These are phyloP conservation scores for Gymnoscopelus microlampas DNA, from an alignment of 2,797 vertebrate species.

Conservation along the genomic window DNA sequence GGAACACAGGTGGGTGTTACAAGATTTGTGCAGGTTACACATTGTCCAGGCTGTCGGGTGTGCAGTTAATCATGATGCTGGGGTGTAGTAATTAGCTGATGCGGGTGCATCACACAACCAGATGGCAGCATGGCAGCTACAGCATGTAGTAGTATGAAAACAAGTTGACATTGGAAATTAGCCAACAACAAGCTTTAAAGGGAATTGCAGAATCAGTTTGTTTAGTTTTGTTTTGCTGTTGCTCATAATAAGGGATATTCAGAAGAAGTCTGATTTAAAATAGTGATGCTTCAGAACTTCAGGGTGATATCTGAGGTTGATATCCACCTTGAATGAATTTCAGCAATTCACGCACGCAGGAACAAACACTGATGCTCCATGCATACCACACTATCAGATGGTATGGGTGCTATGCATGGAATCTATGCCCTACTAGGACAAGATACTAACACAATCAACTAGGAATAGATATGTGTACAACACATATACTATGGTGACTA, in stretches of 20 bases:
- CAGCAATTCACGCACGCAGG: slow-evolving; percentile 2
- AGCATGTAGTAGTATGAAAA: slow-evolving; percentile 36
- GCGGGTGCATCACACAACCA: slow-evolving; percentile 46
- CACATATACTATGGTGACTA: slow-evolving; percentile 5
- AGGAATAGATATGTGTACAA: background rate
- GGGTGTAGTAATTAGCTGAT: slow-evolving; percentile 59
- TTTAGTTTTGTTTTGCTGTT: slow-evolving; percentile 4
- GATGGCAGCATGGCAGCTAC: slow-evolving; percentile 44
- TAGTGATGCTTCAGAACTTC: background rate
- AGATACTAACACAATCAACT: background rate
- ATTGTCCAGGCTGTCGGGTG: slow-evolving; percentile 49
- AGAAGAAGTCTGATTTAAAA: background rate
- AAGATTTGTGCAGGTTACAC: slow-evolving; percentile 35
- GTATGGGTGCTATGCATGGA: slow-evolving; percentile 22
- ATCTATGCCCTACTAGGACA: background rate
- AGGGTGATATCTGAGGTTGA: background rate
- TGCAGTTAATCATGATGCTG: slow-evolving; percentile 58
- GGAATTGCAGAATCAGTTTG: slow-evolving; percentile 12
- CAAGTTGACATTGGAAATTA: slow-evolving; percentile 44
- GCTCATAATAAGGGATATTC: background rate
- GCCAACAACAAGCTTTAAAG: slow-evolving; percentile 32
- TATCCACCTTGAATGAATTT: slow-evolving; percentile 8
- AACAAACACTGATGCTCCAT: background rate
- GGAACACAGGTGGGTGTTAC: slow-evolving; percentile 41
- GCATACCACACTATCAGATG: background rate